Conservation (phyloP, 2,113 vertebrate genomes). For the Numenius arquata region DNA sequence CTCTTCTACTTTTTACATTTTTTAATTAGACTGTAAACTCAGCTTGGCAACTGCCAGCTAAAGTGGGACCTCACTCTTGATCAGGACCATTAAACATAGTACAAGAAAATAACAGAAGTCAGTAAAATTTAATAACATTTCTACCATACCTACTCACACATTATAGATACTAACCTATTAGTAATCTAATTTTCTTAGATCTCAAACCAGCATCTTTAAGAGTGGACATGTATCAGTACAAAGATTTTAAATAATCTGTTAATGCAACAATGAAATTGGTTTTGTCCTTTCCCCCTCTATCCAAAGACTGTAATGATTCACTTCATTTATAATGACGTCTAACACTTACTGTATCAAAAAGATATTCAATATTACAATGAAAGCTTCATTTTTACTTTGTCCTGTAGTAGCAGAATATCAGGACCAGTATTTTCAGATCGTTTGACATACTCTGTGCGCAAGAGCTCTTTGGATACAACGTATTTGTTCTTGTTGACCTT, state of each 20-base stretch:
- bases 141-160: not conserved
- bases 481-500: not conserved
- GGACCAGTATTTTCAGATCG: not conserved
- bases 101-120: not conserved
- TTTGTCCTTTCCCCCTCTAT: not conserved
- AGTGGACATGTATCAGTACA: not conserved
- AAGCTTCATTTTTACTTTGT: not conserved
- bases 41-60: not conserved
- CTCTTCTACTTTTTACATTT: not conserved
- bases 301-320: not conserved
- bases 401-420: not conserved
- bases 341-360: not conserved
- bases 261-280: not conserved
- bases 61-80: not conserved
- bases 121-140: not conserved
- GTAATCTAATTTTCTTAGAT: not conserved
- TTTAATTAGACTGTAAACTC: not conserved
- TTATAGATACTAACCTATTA: not conserved
- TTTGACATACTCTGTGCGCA: not conserved
- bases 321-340: not conserved
- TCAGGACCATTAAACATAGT: not conserved
- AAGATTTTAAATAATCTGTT: not conserved
- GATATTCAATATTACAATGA: not conserved
- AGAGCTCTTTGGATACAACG: not conserved
- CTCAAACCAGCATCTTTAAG: not conserved